These are phyloP conservation scores for Porites lutea DNA, from an alignment of 64 coral and sea anemone species.

Conservation along the genomic window DNA sequence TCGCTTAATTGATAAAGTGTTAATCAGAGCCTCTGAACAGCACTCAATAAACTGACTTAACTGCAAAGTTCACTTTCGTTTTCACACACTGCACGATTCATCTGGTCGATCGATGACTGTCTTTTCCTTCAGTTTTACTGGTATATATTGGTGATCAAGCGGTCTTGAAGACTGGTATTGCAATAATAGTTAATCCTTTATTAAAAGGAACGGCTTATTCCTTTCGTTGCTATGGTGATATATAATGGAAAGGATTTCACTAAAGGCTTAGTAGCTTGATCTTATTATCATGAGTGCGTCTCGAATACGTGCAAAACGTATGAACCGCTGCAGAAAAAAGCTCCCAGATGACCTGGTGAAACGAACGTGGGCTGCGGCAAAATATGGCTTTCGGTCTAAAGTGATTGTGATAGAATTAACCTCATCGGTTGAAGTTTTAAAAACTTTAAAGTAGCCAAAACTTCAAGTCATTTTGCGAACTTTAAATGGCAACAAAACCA, in stretches of 20 bases:
- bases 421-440: too few species aligned
- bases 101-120: too few species aligned
- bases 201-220: background rate
- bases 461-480: too few species aligned
- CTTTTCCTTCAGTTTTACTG: too few species aligned
- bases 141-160: background rate
- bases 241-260: background rate
- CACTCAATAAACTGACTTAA: background rate
- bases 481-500: background rate
- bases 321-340: too few species aligned
- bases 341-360: too few species aligned
- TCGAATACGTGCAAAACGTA: background rate
- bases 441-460: too few species aligned
- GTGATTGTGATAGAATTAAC: too few species aligned
- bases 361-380: too few species aligned
- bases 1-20: background rate
- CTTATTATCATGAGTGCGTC: background rate
- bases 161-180: background rate
- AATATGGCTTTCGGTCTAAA: too few species aligned
- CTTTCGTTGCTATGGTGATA: slow-evolving; percentile 10
- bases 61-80: background rate
- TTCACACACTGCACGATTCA: background rate
- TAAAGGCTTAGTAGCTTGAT: background rate
- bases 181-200: background rate
- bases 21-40: background rate